Evolutionary conservation across 2,797 vertebrate genomes (phyloP).

Genomic region (Brachyalestes nurse): DNA sequence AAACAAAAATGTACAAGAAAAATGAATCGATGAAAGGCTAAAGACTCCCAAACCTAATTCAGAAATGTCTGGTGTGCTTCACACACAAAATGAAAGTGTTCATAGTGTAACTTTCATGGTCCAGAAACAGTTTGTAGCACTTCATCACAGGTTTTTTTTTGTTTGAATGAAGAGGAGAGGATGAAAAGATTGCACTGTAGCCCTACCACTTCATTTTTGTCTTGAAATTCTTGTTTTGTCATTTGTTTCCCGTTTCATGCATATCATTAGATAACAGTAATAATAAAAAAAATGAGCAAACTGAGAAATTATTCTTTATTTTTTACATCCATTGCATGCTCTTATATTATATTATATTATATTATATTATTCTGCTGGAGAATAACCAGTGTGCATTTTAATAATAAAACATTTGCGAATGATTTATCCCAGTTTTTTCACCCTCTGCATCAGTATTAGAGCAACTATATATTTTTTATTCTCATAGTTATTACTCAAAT

Average conservation of each 20-base stretch:
- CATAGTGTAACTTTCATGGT: conserved; percentile 42
- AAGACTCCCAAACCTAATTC: not conserved
- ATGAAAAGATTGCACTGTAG: conserved; percentile 55
- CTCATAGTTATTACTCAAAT: not conserved
- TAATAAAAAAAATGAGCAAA: conserved; percentile 26
- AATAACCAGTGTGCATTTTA: no score
- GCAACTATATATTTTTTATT: not conserved
- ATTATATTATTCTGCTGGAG: no score
- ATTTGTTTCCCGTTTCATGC: conserved; percentile 54
- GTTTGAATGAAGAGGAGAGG: conserved; percentile 65
- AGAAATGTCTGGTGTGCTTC: not conserved
- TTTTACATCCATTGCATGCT: not conserved
- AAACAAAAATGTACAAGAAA: not conserved
- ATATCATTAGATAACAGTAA: conserved; percentile 62
- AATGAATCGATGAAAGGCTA: not conserved
- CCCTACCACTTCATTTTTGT: conserved; percentile 52
- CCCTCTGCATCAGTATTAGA: not conserved
- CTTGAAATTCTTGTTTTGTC: conserved; percentile 50
- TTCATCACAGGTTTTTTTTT: conserved; percentile 70
- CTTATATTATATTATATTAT: not conserved
- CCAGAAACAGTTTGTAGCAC: conserved; percentile 74
- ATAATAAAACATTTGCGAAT: no score
- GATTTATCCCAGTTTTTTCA: not conserved
- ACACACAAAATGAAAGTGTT: conserved; percentile 13
- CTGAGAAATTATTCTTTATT: conserved; percentile 21